Evolutionary conservation across 2,797 vertebrate species (phyloP).

Genomic region (Iguana delicatissima): DNA sequence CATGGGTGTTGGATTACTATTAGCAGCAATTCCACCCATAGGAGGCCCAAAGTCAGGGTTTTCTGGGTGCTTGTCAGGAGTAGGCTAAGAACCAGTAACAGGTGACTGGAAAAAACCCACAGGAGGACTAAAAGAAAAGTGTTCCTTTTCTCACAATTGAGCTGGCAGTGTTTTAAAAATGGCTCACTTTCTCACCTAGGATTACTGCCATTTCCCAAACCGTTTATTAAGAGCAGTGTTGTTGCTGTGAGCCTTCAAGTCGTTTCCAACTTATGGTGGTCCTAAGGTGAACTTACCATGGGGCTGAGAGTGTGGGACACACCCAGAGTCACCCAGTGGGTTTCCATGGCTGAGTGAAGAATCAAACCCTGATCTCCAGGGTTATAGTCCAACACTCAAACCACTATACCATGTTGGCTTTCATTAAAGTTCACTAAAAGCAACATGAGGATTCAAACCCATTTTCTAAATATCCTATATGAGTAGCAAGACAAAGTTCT

Average conservation of each 20-base stretch:
- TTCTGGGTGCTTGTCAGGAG: background rate
- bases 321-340: too few relatives aligned
- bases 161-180: background rate
- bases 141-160: background rate
- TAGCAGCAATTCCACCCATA: background rate
- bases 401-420: too few relatives aligned
- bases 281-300: too few relatives aligned
- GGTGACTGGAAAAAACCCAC: background rate
- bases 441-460: background rate
- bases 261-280: too few relatives aligned
- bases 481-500: background rate
- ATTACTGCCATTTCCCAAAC: background rate
- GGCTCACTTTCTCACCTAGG: too few relatives aligned
- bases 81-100: background rate
- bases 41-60: background rate
- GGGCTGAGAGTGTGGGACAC: too few relatives aligned
- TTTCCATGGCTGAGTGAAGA: too few relatives aligned
- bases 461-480: background rate
- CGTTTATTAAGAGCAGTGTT: background rate
- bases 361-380: too few relatives aligned
- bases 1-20: background rate
- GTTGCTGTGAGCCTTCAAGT: too few relatives aligned
- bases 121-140: background rate
- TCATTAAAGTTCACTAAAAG: background rate
- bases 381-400: too few relatives aligned